A percentile compares a stretch with the other conserved stretches of the same genome.
phyloP scores from a whole-genome alignment of 2,888 invertebrate species.

The Eulithis testata region DNA sequence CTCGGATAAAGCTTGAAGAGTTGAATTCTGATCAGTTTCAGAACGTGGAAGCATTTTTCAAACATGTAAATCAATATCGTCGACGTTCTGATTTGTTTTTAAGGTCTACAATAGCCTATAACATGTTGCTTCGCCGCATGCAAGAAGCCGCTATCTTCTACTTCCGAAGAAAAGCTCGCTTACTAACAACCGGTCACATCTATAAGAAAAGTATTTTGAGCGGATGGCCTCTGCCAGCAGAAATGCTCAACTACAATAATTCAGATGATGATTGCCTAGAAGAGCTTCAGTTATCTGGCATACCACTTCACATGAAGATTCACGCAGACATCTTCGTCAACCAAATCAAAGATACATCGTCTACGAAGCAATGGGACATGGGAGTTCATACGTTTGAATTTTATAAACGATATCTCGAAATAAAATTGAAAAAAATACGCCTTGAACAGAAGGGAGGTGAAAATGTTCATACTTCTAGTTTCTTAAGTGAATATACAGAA shows the following conservation, averaged over 20 bases:
- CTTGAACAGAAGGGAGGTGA: background rate
- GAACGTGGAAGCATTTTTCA: constrained; percentile 2
- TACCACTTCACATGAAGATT: constrained; percentile 8
- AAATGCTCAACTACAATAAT: background rate
- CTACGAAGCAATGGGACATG: constrained; percentile 4
- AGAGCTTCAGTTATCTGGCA: background rate
- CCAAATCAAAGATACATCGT: constrained; percentile 1
- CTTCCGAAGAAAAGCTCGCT: background rate
- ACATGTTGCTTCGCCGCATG: background rate
- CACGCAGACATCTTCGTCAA: background rate
- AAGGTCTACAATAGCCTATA: background rate
- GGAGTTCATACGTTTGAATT: constrained; percentile 3
- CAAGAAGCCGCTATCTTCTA: background rate
- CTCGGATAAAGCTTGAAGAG: constrained; percentile 1
- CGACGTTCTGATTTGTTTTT: background rate
- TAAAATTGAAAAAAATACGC: constrained; percentile 2
- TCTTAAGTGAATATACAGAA: background rate
- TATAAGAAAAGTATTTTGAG: background rate
- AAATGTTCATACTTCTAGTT: background rate
- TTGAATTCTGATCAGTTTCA: background rate
- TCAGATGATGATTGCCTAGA: background rate
- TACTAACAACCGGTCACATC: background rate
- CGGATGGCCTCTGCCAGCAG: background rate
- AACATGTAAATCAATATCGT: background rate
- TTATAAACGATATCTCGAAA: background rate